These are phyloP conservation scores for Hippolais icterina DNA, from an alignment of 2,113 vertebrate genomes.

Conservation along the genomic window DNA sequence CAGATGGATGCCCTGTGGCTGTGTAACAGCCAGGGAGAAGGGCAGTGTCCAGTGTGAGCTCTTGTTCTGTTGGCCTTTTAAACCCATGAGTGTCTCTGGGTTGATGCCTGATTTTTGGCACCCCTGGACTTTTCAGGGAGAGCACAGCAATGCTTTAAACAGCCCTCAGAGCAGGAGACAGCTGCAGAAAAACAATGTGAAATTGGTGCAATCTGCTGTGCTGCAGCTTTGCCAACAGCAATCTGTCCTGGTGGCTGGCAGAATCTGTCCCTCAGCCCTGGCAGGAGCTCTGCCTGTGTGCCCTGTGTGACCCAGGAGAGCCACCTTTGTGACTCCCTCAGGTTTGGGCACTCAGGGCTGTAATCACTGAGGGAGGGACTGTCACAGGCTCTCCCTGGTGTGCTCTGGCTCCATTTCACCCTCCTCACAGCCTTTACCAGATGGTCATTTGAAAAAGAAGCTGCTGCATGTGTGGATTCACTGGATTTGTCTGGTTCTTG, in stretches of 20 bases:
- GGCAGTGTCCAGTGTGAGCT: background rate
- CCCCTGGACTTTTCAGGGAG: background rate
- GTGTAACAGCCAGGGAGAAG: background rate
- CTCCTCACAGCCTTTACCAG: background rate
- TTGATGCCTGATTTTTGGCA: background rate
- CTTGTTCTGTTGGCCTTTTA: background rate
- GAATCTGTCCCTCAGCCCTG: background rate
- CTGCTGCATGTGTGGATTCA: background rate
- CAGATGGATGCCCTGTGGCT: background rate
- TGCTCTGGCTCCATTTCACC: background rate
- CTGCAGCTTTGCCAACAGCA: background rate
- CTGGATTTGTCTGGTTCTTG: background rate
- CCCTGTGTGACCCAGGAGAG: background rate
- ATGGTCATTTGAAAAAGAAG: background rate
- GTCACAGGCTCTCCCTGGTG: rapidly evolving
- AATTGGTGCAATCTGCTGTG: background rate
- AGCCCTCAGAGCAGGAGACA: background rate
- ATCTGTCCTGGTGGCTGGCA: background rate
- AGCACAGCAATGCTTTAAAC: background rate
- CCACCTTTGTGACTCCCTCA: background rate
- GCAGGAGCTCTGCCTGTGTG: background rate
- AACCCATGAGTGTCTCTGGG: background rate
- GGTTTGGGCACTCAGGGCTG: background rate
- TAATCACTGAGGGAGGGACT: background rate
- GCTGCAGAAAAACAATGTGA: background rate